Percentiles rank a stretch among this genome's conserved stretches.
Evolutionary conservation across 1,140 invertebrate species (phyloP).

Genomic region (Leptonema lineaticorne): DNA sequence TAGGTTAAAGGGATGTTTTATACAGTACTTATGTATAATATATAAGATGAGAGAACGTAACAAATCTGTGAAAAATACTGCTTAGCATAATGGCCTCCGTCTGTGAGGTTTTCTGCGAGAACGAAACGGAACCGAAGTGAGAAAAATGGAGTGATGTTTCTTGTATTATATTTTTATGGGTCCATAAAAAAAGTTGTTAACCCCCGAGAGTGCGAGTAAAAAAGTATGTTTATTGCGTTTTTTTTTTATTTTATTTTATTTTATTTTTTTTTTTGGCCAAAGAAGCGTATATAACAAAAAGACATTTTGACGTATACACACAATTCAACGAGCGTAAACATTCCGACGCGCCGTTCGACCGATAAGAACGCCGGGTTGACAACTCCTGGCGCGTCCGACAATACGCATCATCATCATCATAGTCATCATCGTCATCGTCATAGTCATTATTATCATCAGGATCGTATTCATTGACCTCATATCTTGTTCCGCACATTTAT

Average conservation of each 20-base stretch:
- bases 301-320: slow-evolving; percentile 36
- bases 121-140: slow-evolving; percentile 30
- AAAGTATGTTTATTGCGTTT: slow-evolving; percentile 39
- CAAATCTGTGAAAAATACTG: slow-evolving; percentile 20
- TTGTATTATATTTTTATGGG: slow-evolving; percentile 41
- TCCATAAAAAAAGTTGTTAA: slow-evolving; percentile 41
- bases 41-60: neutral
- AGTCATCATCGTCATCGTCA: too few species aligned
- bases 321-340: slow-evolving; percentile 22
- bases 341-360: neutral
- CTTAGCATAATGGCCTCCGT: slow-evolving; percentile 11
- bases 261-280: too few species aligned
- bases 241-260: too few species aligned
- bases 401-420: too few species aligned
- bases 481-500: too few species aligned
- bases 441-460: too few species aligned
- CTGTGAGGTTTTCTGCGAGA: neutral
- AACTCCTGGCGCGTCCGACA: slow-evolving; percentile 2
- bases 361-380: slow-evolving; percentile 12
- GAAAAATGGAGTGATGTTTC: slow-evolving; percentile 40
- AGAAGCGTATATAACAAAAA: slow-evolving; percentile 38
- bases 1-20: too few species aligned
- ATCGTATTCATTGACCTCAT: too few species aligned
- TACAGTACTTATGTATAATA: too few species aligned
- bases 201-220: slow-evolving; percentile 35